Evolutionary conservation across 2,113 vertebrate genomes (phyloP).

Genomic region (Taurulus bubalis): DNA sequence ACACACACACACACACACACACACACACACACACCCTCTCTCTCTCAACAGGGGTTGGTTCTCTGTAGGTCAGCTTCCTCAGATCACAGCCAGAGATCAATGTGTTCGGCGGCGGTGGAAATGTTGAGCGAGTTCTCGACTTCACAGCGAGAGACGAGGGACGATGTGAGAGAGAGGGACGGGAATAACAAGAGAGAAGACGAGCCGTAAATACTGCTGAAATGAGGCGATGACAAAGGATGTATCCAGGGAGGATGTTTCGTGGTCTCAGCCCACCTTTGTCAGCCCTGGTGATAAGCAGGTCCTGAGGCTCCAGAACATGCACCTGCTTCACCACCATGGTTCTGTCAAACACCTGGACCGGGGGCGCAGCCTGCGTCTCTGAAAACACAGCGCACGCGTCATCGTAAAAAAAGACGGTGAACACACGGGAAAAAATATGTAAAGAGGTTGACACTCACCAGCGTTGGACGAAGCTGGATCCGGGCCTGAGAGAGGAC

Average conservation of each 20-base stretch:
- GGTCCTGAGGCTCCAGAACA: slow-evolving; percentile 93
- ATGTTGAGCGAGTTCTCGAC: slow-evolving; percentile 35
- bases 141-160: slow-evolving; percentile 38
- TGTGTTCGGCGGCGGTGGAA: slow-evolving; percentile 46
- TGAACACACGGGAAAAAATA: too few relatives aligned
- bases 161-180: slow-evolving; percentile 14
- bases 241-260: background rate
- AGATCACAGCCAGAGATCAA: slow-evolving; percentile 60
- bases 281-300: slow-evolving; percentile 92
- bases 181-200: slow-evolving; percentile 30
- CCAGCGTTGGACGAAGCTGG: slow-evolving; percentile 66
- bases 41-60: slow-evolving; percentile 15
- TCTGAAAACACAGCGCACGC: slow-evolving; percentile 81
- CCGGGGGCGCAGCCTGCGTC: slow-evolving; percentile 80
- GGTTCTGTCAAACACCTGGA: slow-evolving; percentile 95
- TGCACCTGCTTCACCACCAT: slow-evolving; percentile 96
- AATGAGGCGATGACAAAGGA: slow-evolving; percentile 3
- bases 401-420: slow-evolving; percentile 20
- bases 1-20: too few relatives aligned
- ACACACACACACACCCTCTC: too few relatives aligned
- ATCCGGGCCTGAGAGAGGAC: slow-evolving; percentile 72
- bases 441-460: too few relatives aligned
- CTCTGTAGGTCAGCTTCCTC: slow-evolving; percentile 60
- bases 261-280: slow-evolving; percentile 86
- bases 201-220: slow-evolving; percentile 22